These are phyloP conservation scores for Apoda limacodes DNA, from an alignment of 2,888 invertebrate genomes.

Conservation along the genomic window DNA sequence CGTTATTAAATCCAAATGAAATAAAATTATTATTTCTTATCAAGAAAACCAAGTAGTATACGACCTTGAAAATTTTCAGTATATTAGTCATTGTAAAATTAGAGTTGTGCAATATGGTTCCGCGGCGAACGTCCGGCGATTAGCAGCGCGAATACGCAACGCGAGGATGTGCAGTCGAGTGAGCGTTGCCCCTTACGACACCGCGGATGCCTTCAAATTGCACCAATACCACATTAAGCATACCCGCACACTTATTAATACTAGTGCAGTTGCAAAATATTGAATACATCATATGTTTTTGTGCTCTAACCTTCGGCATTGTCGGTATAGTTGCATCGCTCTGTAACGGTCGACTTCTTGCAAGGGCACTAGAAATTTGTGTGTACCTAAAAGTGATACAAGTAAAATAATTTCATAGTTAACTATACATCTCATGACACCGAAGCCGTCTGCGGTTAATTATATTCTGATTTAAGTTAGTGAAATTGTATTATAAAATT, in stretches of 20 bases:
- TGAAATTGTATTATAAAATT: too few species aligned
- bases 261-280: slow-evolving; percentile 61
- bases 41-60: too few species aligned
- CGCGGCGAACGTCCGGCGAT: slow-evolving; percentile 61
- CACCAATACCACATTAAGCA: slow-evolving; percentile 44
- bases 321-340: slow-evolving; percentile 59
- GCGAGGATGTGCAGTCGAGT: slow-evolving; percentile 51
- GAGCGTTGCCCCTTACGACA: slow-evolving; percentile 54
- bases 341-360: slow-evolving; percentile 55
- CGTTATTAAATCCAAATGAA: too few species aligned
- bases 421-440: too few species aligned
- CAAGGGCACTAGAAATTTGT: slow-evolving; percentile 50
- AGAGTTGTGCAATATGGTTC: slow-evolving; percentile 55
- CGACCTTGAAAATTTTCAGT: too few species aligned
- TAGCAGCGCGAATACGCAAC: slow-evolving; percentile 51
- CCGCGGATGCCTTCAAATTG: slow-evolving; percentile 61
- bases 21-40: too few species aligned
- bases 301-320: slow-evolving; percentile 54
- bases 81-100: too few species aligned
- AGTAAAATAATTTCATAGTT: too few species aligned
- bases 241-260: slow-evolving; percentile 55
- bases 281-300: slow-evolving; percentile 52
- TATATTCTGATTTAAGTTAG: too few species aligned
- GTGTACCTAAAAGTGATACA: too few species aligned
- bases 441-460: too few species aligned